These are phyloP conservation scores for Sciurus niger DNA, from an alignment of 2,113 vertebrate species.

Conservation along the genomic window DNA sequence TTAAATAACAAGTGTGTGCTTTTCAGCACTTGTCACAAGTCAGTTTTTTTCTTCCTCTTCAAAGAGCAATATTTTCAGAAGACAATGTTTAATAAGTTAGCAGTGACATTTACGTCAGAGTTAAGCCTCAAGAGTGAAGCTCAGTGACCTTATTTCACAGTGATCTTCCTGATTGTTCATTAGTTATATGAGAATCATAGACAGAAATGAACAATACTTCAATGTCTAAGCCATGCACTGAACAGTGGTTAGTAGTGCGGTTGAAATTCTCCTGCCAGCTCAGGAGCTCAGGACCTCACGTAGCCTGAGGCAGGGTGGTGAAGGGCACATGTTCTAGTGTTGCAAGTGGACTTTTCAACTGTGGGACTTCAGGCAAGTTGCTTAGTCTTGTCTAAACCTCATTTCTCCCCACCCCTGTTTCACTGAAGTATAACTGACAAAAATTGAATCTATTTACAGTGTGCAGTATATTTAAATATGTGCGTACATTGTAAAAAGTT, in stretches of 20 bases:
- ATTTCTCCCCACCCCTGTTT: background rate
- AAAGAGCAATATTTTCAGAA: slow-evolving; percentile 12
- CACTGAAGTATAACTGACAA: background rate
- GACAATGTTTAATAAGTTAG: background rate
- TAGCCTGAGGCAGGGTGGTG: background rate
- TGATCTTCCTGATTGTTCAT: background rate
- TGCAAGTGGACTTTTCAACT: background rate
- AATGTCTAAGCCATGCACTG: background rate
- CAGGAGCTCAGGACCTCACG: background rate
- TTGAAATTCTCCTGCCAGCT: background rate
- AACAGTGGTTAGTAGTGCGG: background rate
- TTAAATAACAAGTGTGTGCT: background rate
- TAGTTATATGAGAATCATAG: background rate
- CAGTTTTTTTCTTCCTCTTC: background rate
- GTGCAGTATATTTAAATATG: background rate
- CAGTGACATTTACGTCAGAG: background rate
- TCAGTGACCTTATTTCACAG: background rate
- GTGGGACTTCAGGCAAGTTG: background rate
- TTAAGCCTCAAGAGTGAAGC: background rate
- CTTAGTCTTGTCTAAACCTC: background rate
- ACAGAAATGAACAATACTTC: background rate
- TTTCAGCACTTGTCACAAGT: background rate
- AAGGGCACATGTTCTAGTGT: background rate
- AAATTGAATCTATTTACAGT: background rate
- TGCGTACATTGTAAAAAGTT: background rate